Evolutionary conservation across 2,113 vertebrate genomes (phyloP), one percentile per base, ranked within the genome.

Genomic region (Phocoena phocoena): DNA sequence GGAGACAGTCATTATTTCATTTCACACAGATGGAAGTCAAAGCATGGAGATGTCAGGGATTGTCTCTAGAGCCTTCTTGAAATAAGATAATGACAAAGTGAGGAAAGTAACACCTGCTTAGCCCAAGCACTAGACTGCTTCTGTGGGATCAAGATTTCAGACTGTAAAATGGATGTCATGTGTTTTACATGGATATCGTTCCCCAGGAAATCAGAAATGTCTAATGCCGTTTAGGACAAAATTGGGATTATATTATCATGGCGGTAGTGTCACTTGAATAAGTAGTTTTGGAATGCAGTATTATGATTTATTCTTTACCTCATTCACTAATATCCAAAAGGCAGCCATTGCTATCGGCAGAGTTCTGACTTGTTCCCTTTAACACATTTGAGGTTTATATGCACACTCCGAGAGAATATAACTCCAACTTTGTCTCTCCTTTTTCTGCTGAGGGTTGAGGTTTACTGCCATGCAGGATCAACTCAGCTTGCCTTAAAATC

Each of bases 11-110:
- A 77, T 77, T 90, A 88, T 95, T 93, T 85, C 77, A 21, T 86
- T 71, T 77, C 55, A 93, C 89, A 68, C 65, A 91, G 93, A 87
- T 88, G 65, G 41, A 84, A 87, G 41, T 58, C 14, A 6, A 88
- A 89, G 36, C 76, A n/a, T 28, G 33, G 55, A 36, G 73, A 68
- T 95, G 67, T 85, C 89, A 93, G 86, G 47, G 53, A 95, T 88
- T 63, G 13, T 91, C 86, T 95, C 89, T 50, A 96, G 93, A 95
- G 83, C 41, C 84, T 79, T 89, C 38, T 73, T 82, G 84, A 95
- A 95, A 83, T 68, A 84, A 83, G 76, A 73, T 88, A 84, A 90
- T 88, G 89, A 88, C 38, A 63, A 87, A 85, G 89, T 38, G n/a
- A 62, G 62, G 50, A 67, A 65, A 67, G 28, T 6, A 20, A 38